Evolutionary conservation across 1,140 invertebrate species (phyloP).

Genomic region (Calosoma granatense): DNA sequence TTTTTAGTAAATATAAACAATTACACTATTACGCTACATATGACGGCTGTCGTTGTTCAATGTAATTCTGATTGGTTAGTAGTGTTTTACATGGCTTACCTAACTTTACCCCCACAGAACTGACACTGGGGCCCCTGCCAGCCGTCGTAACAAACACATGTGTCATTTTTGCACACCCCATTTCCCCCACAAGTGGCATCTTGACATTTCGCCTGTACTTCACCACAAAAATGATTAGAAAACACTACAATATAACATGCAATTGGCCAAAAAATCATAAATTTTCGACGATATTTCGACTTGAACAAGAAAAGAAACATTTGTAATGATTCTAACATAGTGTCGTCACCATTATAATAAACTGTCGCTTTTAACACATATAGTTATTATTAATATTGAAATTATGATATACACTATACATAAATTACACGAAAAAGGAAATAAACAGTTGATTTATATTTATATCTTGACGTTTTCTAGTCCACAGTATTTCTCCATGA

Average conservation of each 20-base stretch:
- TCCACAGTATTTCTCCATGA: not conserved
- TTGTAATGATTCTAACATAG: constrained; percentile 67
- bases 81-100: too few relatives aligned
- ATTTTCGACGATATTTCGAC: constrained; percentile 71
- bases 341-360: constrained; percentile 27
- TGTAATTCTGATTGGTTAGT: too few relatives aligned
- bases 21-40: too few relatives aligned
- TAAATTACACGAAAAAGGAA: not conserved
- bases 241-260: constrained; percentile 39
- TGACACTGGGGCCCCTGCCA: constrained; percentile 84
- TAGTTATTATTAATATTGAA: not conserved
- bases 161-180: constrained; percentile 71
- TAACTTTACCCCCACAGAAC: constrained; percentile 84
- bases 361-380: not conserved
- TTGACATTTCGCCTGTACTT: constrained; percentile 39
- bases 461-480: constrained; percentile 5
- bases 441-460: not conserved
- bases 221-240: constrained; percentile 30
- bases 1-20: constrained; percentile 3
- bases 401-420: not conserved
- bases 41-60: too few relatives aligned
- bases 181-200: constrained; percentile 52
- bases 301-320: constrained; percentile 78
- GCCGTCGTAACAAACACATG: constrained; percentile 77
- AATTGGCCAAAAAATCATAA: constrained; percentile 39